phyloP scores from a whole-genome alignment of 2,888 invertebrate genomes.

The Julus scanicus region DNA sequence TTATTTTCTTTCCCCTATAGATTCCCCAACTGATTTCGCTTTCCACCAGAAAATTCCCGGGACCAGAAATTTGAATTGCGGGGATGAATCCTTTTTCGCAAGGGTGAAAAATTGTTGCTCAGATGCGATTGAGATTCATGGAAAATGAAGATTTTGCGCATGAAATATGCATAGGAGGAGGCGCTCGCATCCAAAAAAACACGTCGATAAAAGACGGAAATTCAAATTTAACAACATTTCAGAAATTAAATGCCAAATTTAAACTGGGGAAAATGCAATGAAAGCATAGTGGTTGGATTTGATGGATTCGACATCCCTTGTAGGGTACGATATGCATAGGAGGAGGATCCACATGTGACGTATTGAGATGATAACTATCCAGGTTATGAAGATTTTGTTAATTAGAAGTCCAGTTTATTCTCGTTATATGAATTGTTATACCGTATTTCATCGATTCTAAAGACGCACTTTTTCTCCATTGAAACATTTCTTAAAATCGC shows the following conservation, averaged over 20 bases:
- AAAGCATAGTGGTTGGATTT: neutral
- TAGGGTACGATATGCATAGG: neutral
- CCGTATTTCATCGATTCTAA: too few species aligned
- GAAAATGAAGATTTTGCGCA: neutral
- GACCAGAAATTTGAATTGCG: slow-evolving; percentile 5
- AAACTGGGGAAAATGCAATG: neutral
- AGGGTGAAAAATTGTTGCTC: neutral
- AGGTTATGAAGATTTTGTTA: too few species aligned
- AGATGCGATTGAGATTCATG: slow-evolving; percentile 11
- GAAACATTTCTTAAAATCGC: too few species aligned
- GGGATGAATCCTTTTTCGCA: neutral
- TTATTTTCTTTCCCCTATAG: neutral
- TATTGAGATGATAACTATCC: too few species aligned
- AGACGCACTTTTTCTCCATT: too few species aligned
- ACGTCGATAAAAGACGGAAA: slow-evolving; percentile 42
- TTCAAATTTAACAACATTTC: slow-evolving; percentile 37
- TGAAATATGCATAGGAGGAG: neutral
- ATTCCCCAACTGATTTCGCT: slow-evolving; percentile 31
- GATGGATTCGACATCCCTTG: neutral
- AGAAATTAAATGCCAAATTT: slow-evolving; percentile 5
- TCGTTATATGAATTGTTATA: too few species aligned
- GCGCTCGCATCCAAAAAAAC: slow-evolving; percentile 18
- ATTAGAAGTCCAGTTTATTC: too few species aligned
- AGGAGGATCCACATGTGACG: neutral
- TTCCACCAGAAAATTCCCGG: slow-evolving; percentile 38